A percentile compares a stretch with the other conserved stretches of the same genome.
These are phyloP conservation scores for Hyla sarda DNA, from an alignment of 2,113 vertebrate species.

Conservation along the genomic window DNA sequence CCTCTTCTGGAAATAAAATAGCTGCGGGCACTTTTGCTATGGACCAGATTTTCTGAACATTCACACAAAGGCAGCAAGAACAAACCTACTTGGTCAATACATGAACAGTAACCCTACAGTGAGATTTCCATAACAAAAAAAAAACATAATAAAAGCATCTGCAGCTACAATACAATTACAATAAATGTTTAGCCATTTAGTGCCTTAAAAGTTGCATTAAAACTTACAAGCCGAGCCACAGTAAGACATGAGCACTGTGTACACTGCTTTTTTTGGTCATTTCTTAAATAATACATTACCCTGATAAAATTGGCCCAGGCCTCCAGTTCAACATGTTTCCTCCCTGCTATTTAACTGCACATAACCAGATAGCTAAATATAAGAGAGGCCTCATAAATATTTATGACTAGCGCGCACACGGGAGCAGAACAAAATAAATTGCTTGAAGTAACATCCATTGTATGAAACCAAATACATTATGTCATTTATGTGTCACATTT, in stretches of 20 bases:
- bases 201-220: too few relatives aligned
- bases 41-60: background rate
- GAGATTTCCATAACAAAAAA: background rate
- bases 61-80: background rate
- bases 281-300: background rate
- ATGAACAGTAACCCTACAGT: background rate
- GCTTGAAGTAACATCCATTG: constrained; percentile 49
- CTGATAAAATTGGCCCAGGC: background rate
- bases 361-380: constrained; percentile 54
- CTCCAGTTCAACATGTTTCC: constrained; percentile 7
- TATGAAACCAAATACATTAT: constrained; percentile 39
- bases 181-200: too few relatives aligned
- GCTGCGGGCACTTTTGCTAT: background rate
- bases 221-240: too few relatives aligned
- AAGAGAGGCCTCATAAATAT: constrained; percentile 45
- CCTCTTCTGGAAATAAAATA: background rate
- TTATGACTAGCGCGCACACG: constrained; percentile 31
- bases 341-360: constrained; percentile 16
- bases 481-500: constrained; percentile 47
- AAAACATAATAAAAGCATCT: background rate
- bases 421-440: constrained; percentile 53
- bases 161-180: background rate
- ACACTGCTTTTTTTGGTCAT: background rate
- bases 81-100: background rate
- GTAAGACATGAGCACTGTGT: too few relatives aligned